Evolutionary conservation across 2,113 vertebrate species (phyloP).

Genomic region (Oxygymnocypris stewartii): DNA sequence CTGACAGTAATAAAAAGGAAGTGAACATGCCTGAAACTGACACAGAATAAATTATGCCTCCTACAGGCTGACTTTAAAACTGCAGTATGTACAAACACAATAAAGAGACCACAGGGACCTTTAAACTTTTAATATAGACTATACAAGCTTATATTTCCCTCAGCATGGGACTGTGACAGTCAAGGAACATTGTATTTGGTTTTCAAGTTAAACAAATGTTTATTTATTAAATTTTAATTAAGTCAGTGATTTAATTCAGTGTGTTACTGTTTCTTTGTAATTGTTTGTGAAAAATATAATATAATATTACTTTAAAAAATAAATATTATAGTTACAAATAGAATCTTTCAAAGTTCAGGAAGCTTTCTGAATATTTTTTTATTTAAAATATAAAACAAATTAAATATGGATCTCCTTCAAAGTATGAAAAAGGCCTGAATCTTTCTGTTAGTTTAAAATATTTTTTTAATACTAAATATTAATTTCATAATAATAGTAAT

Average conservation of each 20-base stretch:
- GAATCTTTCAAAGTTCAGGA: background rate
- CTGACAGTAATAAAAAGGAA: slow-evolving; percentile 26
- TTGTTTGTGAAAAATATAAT: too few relatives aligned
- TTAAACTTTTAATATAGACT: slow-evolving; percentile 4
- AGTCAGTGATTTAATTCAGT: too few relatives aligned
- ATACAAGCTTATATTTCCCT: slow-evolving; percentile 23
- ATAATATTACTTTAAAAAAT: too few relatives aligned
- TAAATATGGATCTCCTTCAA: background rate
- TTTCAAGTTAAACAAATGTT: background rate
- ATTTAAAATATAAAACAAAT: background rate
- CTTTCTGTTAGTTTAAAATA: too few relatives aligned
- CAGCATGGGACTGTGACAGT: slow-evolving; percentile 13
- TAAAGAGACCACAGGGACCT: background rate
- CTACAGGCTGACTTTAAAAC: slow-evolving; percentile 1
- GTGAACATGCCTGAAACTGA: background rate
- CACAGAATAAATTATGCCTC: background rate
- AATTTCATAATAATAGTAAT: background rate
- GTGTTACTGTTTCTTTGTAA: too few relatives aligned
- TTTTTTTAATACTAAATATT: too few relatives aligned
- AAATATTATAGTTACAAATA: too few relatives aligned
- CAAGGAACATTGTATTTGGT: background rate
- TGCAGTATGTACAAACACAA: background rate
- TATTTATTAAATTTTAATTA: too few relatives aligned
- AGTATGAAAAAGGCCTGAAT: background rate
- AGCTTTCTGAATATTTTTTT: background rate